Conservation (phyloP, 2,113 vertebrate genomes). For the Pituophis catenifer region DNA sequence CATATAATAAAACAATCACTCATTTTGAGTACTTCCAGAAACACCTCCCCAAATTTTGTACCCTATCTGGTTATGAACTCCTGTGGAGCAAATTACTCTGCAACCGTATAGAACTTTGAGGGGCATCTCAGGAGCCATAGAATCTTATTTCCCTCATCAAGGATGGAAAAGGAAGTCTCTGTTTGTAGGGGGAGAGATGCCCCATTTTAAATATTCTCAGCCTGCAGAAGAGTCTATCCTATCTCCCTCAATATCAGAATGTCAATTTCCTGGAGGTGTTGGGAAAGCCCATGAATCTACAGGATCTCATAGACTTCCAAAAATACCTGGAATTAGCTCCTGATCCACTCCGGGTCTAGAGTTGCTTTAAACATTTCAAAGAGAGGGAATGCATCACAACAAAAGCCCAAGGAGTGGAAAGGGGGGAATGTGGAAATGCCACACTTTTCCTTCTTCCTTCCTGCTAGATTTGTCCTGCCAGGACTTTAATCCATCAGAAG, state of each 20-base stretch:
- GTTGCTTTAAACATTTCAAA: background rate
- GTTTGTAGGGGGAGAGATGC: background rate
- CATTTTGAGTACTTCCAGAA: background rate
- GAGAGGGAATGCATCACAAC: background rate
- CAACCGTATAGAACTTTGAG: background rate
- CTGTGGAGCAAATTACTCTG: background rate
- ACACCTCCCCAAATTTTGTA: background rate
- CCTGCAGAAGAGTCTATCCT: background rate
- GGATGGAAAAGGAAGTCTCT: background rate
- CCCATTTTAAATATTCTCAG: background rate
- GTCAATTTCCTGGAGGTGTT: background rate
- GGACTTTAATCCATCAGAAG: background rate
- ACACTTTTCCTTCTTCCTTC: background rate
- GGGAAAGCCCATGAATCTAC: background rate
- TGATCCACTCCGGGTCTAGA: background rate
- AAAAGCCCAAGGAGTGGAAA: background rate
- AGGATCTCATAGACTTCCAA: background rate
- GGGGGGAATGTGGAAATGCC: background rate
- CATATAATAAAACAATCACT: background rate
- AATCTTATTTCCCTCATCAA: background rate
- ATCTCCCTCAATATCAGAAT: background rate
- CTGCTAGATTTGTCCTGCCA: background rate
- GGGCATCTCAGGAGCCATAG: background rate
- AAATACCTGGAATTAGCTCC: background rate
- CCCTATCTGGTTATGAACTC: background rate